A percentile compares a stretch with the other conserved stretches of the same genome.
Conservation (phyloP, 2,113 vertebrate species). For the Oncorhynchus mykiss region DNA sequence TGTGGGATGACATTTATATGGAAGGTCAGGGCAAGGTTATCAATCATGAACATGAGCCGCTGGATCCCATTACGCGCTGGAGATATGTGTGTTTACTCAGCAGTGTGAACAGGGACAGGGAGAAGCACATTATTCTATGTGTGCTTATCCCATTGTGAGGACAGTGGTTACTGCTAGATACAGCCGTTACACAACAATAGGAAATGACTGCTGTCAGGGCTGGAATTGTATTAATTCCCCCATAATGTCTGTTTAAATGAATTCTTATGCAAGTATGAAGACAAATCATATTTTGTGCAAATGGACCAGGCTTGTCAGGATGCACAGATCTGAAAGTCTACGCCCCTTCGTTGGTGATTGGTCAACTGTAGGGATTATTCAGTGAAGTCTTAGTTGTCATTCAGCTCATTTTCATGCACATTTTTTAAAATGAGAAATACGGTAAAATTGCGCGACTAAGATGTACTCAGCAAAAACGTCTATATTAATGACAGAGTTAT, state of each 20-base stretch:
- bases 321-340: slow-evolving; percentile 19
- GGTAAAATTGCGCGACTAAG: too few species aligned
- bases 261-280: too few species aligned
- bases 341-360: too few species aligned
- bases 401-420: too few species aligned
- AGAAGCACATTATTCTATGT: slow-evolving; percentile 23
- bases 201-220: slow-evolving; percentile 13
- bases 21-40: slow-evolving; percentile 69
- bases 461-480: too few species aligned
- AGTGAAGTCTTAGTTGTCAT: too few species aligned
- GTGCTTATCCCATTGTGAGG: slow-evolving; percentile 40
- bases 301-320: slow-evolving; percentile 32
- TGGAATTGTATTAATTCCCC: background rate
- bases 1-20: slow-evolving; percentile 50
- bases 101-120: slow-evolving; percentile 61
- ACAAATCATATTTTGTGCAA: background rate
- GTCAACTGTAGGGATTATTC: too few species aligned
- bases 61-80: slow-evolving; percentile 54
- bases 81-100: slow-evolving; percentile 69
- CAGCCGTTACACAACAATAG: background rate
- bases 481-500: too few species aligned
- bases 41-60: slow-evolving; percentile 67
- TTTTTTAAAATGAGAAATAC: too few species aligned
- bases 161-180: slow-evolving; percentile 24
- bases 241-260: slow-evolving; percentile 1